These are phyloP conservation scores for Heliconius charithonia DNA, from an alignment of 2,888 invertebrate species.

Conservation along the genomic window DNA sequence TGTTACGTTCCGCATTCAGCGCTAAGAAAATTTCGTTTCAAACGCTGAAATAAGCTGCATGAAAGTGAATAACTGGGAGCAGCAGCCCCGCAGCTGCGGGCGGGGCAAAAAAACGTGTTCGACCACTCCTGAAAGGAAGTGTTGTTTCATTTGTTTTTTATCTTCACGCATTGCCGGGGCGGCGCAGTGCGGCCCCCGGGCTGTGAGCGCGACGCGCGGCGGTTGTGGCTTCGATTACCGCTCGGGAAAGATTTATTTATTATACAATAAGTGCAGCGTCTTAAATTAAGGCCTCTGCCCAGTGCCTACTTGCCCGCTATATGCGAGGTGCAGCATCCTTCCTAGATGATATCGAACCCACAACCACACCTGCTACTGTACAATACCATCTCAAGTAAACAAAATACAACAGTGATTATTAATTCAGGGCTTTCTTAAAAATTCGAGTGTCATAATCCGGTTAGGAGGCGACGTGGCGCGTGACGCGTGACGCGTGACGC, in stretches of 20 bases:
- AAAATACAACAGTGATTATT: not conserved
- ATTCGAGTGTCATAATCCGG: slow-evolving; percentile 17
- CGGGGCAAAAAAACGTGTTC: not conserved
- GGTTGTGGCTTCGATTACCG: too few relatives aligned
- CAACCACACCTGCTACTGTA: too few relatives aligned
- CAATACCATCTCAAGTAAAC: not conserved
- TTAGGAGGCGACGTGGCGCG: slow-evolving; percentile 13
- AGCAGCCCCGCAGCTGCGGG: not conserved
- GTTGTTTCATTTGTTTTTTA: not conserved
- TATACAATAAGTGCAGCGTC: too few relatives aligned
- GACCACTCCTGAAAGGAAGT: not conserved
- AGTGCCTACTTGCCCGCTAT: too few relatives aligned
- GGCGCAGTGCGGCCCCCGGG: too few relatives aligned
- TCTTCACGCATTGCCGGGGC: not conserved
- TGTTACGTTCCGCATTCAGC: not conserved
- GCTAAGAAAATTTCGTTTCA: not conserved
- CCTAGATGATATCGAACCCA: too few relatives aligned
- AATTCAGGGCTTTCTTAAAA: slow-evolving; percentile 17
- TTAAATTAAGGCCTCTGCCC: too few relatives aligned
- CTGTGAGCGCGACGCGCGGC: too few relatives aligned
- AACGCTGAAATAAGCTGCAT: not conserved
- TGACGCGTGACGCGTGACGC: slow-evolving; percentile 11
- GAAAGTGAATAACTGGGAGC: not conserved
- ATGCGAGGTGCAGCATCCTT: too few relatives aligned
- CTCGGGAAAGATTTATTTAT: too few relatives aligned